Percentiles rank a stretch among this genome's conserved stretches.
Evolutionary conservation across 2,113 vertebrate species (phyloP).

Genomic region (Pungitius pungitius): DNA sequence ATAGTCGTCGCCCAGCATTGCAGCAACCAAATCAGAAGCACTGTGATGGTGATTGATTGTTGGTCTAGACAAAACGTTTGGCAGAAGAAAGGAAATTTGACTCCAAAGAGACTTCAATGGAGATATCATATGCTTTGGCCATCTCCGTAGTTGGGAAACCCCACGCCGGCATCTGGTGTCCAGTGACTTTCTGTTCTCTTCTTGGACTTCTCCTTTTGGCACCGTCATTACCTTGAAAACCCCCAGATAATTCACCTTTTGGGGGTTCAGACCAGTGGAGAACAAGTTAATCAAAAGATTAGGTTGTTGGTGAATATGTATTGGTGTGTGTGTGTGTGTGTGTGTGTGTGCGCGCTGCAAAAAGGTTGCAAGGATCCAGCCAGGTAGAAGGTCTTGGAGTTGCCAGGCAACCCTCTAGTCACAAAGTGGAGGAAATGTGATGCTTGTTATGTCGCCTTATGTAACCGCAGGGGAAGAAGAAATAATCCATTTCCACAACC

Average conservation of each 20-base stretch:
- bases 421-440: conserved; percentile 55
- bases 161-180: conserved; percentile 46
- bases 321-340: neutral
- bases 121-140: conserved; percentile 24
- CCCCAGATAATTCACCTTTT: conserved; percentile 13
- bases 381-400: conserved; percentile 58
- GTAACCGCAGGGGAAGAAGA: conserved; percentile 30
- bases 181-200: conserved; percentile 66
- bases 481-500: conserved; percentile 27
- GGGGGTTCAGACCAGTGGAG: neutral
- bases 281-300: conserved; percentile 36
- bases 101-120: conserved; percentile 34
- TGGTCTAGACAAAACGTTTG: neutral
- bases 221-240: conserved; percentile 14
- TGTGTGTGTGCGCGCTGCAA: conserved; percentile 4
- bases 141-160: conserved; percentile 53
- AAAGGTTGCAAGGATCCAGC: conserved; percentile 46
- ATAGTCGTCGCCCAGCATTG: neutral
- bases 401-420: conserved; percentile 74
- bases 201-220: conserved; percentile 57
- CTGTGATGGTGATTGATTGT: neutral
- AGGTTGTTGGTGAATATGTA: neutral
- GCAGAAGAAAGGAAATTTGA: neutral
- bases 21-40: neutral
- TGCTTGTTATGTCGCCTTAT: conserved; percentile 50